Evolutionary conservation across 2,113 vertebrate species (phyloP), one percentile per base, ranked within the genome.

Genomic region (Neodontobutis hainanensis): DNA sequence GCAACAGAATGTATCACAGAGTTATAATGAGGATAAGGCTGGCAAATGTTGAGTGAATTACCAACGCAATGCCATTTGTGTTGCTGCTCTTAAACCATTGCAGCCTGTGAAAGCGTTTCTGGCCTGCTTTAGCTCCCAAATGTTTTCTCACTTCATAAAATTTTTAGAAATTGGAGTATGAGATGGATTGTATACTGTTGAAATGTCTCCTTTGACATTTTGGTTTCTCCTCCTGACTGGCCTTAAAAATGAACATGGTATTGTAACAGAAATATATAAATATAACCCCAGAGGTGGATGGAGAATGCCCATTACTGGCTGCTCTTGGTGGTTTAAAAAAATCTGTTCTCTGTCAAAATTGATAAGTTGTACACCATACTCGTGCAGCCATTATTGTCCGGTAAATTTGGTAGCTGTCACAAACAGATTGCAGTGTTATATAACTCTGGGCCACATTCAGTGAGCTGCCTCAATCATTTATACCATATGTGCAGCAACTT

Each of bases 11-110:
- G 43, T 60, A 73, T 73, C 38, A 64, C 8, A 49, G 36, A 61
- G 56, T 77, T 62, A 6, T 43, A 80, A 67, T 63, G 50, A 72
- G 58, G 2, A 4, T n/a, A n/a, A n/a, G n/a, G n/a, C n/a, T n/a
- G n/a, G n/a, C 40, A 53, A 69, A 64, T 52, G 57, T 8, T 45
- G 14, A 57, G 10, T 47, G 57, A 59, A 44, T 71, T 45, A 51
- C 52, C 43, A 44, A 51, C 48, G 3, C n/a, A 34, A 16, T 55
- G 34, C 34, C 36, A 55, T 36, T 8, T 55, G 8, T 55, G 52
- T 34, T 5, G 52, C 3, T 5, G 16, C 10, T 19, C 34, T 11
- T 34, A 19, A 46, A 14, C 12, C 44, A 11, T 10, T 40, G 3
- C 38, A 46, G 14, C 19, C 47, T 57, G 8, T 15, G 42, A 0